These are phyloP conservation scores for Lacerta viridis DNA, from an alignment of 2,797 vertebrate species.

Conservation along the genomic window DNA sequence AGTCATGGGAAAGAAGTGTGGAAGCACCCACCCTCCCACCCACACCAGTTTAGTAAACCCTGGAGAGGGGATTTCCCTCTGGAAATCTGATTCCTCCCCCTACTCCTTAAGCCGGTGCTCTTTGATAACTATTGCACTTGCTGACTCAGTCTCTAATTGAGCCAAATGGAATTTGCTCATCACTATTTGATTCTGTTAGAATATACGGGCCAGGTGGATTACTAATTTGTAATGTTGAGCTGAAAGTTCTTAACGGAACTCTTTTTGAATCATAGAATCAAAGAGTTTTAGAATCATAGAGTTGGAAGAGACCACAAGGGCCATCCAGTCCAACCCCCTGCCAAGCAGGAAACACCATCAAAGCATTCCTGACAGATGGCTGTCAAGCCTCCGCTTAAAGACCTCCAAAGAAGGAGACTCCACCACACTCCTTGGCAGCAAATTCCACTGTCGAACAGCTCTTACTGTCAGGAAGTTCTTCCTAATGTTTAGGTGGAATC, in stretches of 20 bases:
- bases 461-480: too few relatives aligned
- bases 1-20: neutral
- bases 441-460: too few relatives aligned
- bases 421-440: too few relatives aligned
- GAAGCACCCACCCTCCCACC: neutral
- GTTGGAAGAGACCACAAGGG: too few relatives aligned
- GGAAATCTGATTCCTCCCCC: neutral
- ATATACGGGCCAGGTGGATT: neutral
- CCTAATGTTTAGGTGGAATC: too few relatives aligned
- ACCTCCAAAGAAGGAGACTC: too few relatives aligned
- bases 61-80: neutral
- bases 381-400: too few relatives aligned
- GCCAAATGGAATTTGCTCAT: neutral
- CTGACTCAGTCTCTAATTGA: neutral
- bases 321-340: too few relatives aligned
- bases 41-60: neutral
- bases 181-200: neutral
- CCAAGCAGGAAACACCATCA: too few relatives aligned
- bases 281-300: too few relatives aligned
- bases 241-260: conserved; percentile 1
- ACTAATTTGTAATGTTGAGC: neutral
- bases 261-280: neutral
- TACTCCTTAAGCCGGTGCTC: neutral
- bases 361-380: too few relatives aligned
- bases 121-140: neutral